Conservation (phyloP, 2,797 vertebrate genomes). For the Arrhamphus sclerolepis region DNA sequence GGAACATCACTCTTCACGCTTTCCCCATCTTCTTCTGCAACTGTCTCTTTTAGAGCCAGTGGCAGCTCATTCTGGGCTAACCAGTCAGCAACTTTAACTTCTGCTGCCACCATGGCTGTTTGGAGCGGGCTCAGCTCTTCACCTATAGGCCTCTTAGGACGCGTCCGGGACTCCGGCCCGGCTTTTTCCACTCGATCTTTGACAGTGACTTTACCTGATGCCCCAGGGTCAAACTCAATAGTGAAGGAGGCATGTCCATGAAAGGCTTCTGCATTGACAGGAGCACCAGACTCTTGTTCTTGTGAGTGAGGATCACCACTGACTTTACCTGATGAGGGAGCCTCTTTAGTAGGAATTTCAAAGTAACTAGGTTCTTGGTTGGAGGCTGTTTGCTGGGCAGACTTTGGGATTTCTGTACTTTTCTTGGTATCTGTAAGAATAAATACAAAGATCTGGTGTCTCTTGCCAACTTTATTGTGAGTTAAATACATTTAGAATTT, state of each 20-base stretch:
- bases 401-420: slow-evolving; percentile 75
- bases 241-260: slow-evolving; percentile 94
- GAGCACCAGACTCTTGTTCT: slow-evolving; percentile 80
- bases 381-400: slow-evolving; percentile 76
- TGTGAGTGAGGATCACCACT: slow-evolving; percentile 83
- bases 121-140: slow-evolving; percentile 93
- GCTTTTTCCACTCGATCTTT: slow-evolving; percentile 91
- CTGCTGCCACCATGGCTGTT: slow-evolving; percentile 92
- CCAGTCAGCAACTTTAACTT: slow-evolving; percentile 98
- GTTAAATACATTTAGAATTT: too few relatives aligned
- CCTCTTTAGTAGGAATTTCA: slow-evolving; percentile 94
- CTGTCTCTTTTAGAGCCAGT: slow-evolving; percentile 87
- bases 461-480: too few relatives aligned
- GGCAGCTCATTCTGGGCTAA: slow-evolving; percentile 96
- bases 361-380: slow-evolving; percentile 95
- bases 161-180: slow-evolving; percentile 87
- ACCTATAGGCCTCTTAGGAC: slow-evolving; percentile 83
- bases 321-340: slow-evolving; percentile 72
- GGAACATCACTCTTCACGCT: slow-evolving; percentile 96
- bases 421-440: slow-evolving; percentile 72
- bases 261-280: slow-evolving; percentile 66
- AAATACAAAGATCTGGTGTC: slow-evolving; percentile 2
- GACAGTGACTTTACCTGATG: slow-evolving; percentile 87
- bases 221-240: slow-evolving; percentile 92
- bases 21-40: slow-evolving; percentile 90